Evolutionary conservation across 2,797 vertebrate genomes (phyloP).

Genomic region (Sternarchorhynchus goeldii): DNA sequence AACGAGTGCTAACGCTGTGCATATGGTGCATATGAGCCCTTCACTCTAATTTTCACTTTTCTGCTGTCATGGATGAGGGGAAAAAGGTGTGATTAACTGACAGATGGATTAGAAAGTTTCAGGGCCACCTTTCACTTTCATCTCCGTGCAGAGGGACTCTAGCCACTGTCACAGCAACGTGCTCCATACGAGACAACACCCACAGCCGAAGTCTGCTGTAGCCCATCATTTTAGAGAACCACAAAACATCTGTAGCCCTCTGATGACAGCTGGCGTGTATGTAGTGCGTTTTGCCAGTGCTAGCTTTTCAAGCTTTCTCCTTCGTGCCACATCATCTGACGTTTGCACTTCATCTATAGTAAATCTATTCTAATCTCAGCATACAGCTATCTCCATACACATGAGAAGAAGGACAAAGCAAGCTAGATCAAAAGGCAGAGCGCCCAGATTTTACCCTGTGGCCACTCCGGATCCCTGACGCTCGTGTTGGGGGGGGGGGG

Average conservation of each 20-base stretch:
- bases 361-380: constrained; percentile 33
- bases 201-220: constrained; percentile 11
- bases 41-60: constrained; percentile 19
- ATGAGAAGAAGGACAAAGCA: constrained; percentile 40
- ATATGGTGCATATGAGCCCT: constrained; percentile 20
- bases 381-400: constrained; percentile 35
- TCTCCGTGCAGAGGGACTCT: constrained; percentile 6
- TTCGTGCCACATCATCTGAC: constrained; percentile 14
- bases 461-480: constrained; percentile 59
- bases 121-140: neutral
- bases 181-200: neutral
- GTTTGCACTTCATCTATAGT: constrained; percentile 37
- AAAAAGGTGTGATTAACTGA: constrained; percentile 12
- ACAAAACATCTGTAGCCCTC: constrained; percentile 20
- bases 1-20: neutral
- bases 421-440: constrained; percentile 64
- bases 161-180: neutral
- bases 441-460: constrained; percentile 60
- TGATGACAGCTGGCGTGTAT: constrained; percentile 24
- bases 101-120: constrained; percentile 35
- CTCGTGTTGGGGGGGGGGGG: constrained; percentile 1
- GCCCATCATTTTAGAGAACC: constrained; percentile 3
- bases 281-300: constrained; percentile 5
- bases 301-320: constrained; percentile 2
- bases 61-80: neutral